Evolutionary conservation across 1,140 invertebrate species (phyloP), one percentile per base, ranked within the genome.

Genomic region (Spodoptera litura): DNA sequence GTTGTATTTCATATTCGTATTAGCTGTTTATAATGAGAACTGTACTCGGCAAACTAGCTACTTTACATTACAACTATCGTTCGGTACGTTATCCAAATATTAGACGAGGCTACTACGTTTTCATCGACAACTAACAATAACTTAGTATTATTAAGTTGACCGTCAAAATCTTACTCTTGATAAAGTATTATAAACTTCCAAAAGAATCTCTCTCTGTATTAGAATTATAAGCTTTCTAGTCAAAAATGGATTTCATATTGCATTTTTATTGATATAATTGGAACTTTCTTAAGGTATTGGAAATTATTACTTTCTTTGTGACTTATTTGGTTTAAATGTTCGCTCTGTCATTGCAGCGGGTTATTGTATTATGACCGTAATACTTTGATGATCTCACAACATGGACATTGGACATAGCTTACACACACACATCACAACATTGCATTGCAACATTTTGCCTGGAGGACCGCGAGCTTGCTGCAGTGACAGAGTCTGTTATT

Each of bases 141-240:
- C 52, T 35, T 89, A 89, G 89, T 78, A 71, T 85, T 78, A 77
- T 27, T 89, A 87, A 88, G 85, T 88, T 83, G 61, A 83, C 83
- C 81, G 78, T 83, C 85, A 66, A 76, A 80, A 72, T 88, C 71
- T 58, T 85, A 79, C 62, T 83, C 81, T 87, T 68, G 35, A 85
- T 81, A 82, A 92, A 94, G 91, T 94, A 94, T 94, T 94, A 94
- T 87, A 84, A 78, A 85, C 83, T 86, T 88, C 81, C 87, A 87
- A 89, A 89, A 89, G 91, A 94, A 93, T 93, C 90, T 94, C 91
- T 91, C 88, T 93, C 89, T 91, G 91, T 93, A 93, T 92, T 92
- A 93, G 88, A 86, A 87, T 88, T 89, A 31, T 77, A 92, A 91
- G 88, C 85, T 89, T 91, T 94, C 93, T 94, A 94, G 93, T 94